phyloP scores from a whole-genome alignment of 2,888 invertebrate species.

The Nephrotoma appendiculata region DNA sequence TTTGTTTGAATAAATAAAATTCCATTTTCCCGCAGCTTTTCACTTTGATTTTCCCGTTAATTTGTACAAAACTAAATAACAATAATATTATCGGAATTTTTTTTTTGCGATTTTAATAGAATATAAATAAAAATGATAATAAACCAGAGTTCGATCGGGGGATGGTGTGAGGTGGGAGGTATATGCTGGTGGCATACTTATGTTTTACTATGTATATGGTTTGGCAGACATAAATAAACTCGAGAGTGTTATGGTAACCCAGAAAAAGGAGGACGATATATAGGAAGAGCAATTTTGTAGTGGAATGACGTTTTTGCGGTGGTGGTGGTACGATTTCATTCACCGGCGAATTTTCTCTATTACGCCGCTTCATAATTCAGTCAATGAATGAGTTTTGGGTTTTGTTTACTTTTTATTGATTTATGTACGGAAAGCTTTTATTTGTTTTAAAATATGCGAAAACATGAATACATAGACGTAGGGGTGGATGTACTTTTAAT shows the following conservation, averaged over 20 bases:
- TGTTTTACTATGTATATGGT: not conserved
- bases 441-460: not conserved
- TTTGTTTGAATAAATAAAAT: not conserved
- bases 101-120: not conserved
- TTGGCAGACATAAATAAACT: not conserved
- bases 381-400: not conserved
- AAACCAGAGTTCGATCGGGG: not conserved
- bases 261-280: not conserved
- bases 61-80: not conserved
- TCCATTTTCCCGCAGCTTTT: not conserved
- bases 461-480: not conserved
- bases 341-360: not conserved
- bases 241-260: not conserved
- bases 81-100: not conserved
- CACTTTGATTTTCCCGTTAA: not conserved
- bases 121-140: not conserved
- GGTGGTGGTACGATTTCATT: conserved; percentile 15
- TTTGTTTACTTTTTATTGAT: not conserved
- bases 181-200: not conserved
- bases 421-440: not conserved
- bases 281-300: conserved; percentile 12
- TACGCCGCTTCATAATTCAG: not conserved
- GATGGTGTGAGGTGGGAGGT: not conserved
- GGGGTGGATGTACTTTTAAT: not conserved
- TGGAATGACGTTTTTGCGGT: conserved; percentile 13